Base-by-base conservation (phyloP, 2,797 vertebrate genomes). In the Neoniphon sammara region DNA sequence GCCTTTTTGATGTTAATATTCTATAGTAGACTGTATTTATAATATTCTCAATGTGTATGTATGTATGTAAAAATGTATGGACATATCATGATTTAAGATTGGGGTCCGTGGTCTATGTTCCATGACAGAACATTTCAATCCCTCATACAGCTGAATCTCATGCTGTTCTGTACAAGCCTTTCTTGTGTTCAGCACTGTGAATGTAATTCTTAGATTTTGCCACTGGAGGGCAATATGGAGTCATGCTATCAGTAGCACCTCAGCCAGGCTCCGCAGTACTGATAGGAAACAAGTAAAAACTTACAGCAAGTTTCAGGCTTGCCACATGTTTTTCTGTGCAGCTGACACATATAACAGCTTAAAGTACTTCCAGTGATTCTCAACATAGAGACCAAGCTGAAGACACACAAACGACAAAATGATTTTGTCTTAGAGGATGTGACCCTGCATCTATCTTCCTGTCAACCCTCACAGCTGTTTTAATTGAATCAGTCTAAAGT, bases 221-320 rank as follows among this genome's bases (percentile, higher is more conserved):
- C 93, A 91, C 85, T 64, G 15, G 44, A 85, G 9, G 88, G 88
- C 91, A 80, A 88, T 79, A 31, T 82, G 49, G 77, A 87, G 62
- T 78, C 77, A 66, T 20, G n/a, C 25, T 39, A 30, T 44, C 17
- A 17, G 34, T 21, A 12, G 34, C 49, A 46, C 27, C 54, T 3
- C 55, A 50, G 63, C 12, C 18, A 34, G 39, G 6, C 14, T 39
- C 9, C 42, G 5, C 6, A 25, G 10, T 67, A 47, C 59, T 63
- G n/a, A 58, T 23, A 23, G 47, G 47, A 49, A 11, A 53, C 5
- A 20, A 50, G 17, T 3, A 21, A 23, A 50, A 63, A 68, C 62
- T 1, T 12, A 50, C 17, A 42, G n/a, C 18, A 15, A 0, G 2
- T 7, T 39, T 5, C 7, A 36, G 20, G 34, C 31, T 34, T 7